phyloP scores from a whole-genome alignment of 2,888 invertebrate species.

The Neoitamus cyanurus region DNA sequence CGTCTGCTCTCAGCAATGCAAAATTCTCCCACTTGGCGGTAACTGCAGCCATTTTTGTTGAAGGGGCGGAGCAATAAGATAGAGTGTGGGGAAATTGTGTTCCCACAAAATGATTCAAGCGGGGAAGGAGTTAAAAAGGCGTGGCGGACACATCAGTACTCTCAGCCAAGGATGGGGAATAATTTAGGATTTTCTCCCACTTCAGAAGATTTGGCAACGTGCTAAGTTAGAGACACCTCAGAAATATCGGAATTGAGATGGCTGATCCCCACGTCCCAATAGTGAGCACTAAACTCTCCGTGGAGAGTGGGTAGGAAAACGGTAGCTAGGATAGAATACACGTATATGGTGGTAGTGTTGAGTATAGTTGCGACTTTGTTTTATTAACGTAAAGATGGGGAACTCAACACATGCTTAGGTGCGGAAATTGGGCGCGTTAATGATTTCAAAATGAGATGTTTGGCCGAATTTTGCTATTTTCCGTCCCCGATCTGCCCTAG shows the following conservation, averaged over 20 bases:
- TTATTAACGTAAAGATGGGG: slow-evolving; percentile 49
- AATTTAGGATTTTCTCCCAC: neutral
- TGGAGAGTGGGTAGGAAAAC: neutral
- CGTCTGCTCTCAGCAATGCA: neutral
- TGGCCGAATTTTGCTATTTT: slow-evolving; percentile 23
- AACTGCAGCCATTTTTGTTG: slow-evolving; percentile 46
- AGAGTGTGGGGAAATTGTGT: neutral
- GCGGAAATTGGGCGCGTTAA: slow-evolving; percentile 53
- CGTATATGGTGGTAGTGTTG: neutral
- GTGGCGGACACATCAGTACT: neutral
- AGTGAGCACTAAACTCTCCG: neutral
- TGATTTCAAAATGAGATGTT: slow-evolving; percentile 52
- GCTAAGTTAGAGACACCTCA: neutral
- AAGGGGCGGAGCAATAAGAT: slow-evolving; percentile 34
- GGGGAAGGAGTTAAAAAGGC: neutral
- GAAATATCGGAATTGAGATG: neutral
- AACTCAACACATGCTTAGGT: slow-evolving; percentile 53
- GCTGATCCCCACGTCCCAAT: neutral
- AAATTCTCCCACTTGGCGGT: neutral
- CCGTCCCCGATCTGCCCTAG: neutral
- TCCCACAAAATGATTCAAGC: neutral
- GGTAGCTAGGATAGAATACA: neutral
- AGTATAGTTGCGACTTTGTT: slow-evolving; percentile 21
- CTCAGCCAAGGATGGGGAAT: neutral
- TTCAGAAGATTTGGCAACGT: slow-evolving; percentile 21